Evolutionary conservation across 2,113 vertebrate genomes (phyloP).

Genomic region (Mesocricetus auratus): DNA sequence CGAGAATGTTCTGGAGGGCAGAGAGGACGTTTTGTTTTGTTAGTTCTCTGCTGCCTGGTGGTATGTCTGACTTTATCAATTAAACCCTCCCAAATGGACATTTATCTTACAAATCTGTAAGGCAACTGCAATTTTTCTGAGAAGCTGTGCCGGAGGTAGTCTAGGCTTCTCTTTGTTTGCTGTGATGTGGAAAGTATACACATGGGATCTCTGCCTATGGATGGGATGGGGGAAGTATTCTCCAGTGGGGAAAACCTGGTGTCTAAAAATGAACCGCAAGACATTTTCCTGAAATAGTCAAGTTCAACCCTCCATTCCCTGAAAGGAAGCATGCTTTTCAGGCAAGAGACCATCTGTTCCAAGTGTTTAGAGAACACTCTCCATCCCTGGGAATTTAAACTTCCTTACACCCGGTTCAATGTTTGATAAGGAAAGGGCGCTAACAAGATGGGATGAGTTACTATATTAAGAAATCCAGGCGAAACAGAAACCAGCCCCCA

Average conservation of each 20-base stretch:
- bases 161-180: not conserved
- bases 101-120: not conserved
- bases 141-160: not conserved
- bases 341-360: conserved; percentile 85
- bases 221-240: not conserved
- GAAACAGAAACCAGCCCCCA: conserved; percentile 85
- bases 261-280: not conserved
- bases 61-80: not conserved
- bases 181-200: not conserved
- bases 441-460: conserved; percentile 84
- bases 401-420: conserved; percentile 86
- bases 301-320: conserved; percentile 46
- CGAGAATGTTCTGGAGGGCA: not conserved
- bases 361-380: conserved; percentile 85
- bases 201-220: not conserved
- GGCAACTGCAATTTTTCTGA: not conserved
- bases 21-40: not conserved
- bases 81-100: not conserved
- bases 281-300: conserved; percentile 61
- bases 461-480: conserved; percentile 89
- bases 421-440: conserved; percentile 83
- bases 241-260: not conserved
- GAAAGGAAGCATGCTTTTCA: conserved; percentile 74
- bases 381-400: conserved; percentile 87
- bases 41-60: not conserved